These are phyloP conservation scores for Isaurus tuberculatus DNA, from an alignment of 92 coral and sea anemone genomes.

Conservation along the genomic window DNA sequence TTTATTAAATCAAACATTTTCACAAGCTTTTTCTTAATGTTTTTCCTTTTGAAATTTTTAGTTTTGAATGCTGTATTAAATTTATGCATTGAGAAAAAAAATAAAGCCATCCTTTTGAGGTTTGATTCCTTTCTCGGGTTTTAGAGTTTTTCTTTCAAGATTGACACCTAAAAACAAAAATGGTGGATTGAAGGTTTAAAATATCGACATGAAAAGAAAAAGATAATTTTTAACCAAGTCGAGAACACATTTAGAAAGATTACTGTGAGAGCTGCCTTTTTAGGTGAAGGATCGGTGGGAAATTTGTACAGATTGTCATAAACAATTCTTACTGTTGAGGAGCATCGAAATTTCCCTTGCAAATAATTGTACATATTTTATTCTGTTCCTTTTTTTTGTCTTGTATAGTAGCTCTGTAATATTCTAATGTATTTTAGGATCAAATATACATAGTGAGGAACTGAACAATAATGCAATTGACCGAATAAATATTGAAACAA, in stretches of 20 bases:
- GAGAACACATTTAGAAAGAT: background rate
- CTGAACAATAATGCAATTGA: constrained; percentile 31
- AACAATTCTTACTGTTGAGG: constrained; percentile 10
- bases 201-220: background rate
- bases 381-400: constrained; percentile 22
- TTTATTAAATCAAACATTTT: background rate
- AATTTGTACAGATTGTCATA: constrained; percentile 40
- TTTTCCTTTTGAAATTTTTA: no score
- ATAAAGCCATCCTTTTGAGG: background rate
- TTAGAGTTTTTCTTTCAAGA: background rate
- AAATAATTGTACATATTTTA: constrained; percentile 39
- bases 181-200: background rate
- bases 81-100: no score
- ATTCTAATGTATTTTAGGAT: constrained; percentile 54
- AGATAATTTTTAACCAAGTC: background rate
- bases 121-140: background rate
- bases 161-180: background rate
- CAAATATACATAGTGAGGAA: constrained; percentile 49
- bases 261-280: background rate
- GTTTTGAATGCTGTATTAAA: no score
- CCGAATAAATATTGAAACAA: constrained; percentile 39
- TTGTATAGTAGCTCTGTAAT: constrained; percentile 44
- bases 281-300: background rate
- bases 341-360: background rate
- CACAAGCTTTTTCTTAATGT: background rate